Percentiles rank a stretch among this genome's conserved stretches.
phyloP scores from a whole-genome alignment of 2,113 vertebrate genomes.

The Oncorhynchus keta region DNA sequence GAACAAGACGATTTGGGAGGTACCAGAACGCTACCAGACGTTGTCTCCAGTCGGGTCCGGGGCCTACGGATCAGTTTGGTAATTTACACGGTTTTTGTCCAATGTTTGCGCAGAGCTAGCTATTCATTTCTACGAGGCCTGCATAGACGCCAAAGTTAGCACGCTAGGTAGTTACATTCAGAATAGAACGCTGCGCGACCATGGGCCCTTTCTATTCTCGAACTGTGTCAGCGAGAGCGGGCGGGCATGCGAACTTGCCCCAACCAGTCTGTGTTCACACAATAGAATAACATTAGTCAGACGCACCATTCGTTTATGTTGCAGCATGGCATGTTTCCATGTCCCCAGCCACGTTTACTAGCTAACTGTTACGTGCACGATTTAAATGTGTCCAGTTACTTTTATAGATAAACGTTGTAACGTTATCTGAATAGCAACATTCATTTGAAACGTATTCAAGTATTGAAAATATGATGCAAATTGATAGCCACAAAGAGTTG shows the following conservation, averaged over 20 bases:
- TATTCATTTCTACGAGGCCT: slow-evolving; percentile 70
- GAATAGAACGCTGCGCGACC: no score
- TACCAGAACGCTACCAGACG: slow-evolving; percentile 88
- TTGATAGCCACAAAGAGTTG: no score
- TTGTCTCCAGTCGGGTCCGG: slow-evolving; percentile 93
- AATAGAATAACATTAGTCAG: not conserved
- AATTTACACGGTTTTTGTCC: slow-evolving; percentile 41
- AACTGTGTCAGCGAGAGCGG: not conserved
- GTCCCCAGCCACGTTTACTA: not conserved
- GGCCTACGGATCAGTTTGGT: slow-evolving; percentile 97
- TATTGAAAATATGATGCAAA: no score
- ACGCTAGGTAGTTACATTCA: slow-evolving; percentile 6
- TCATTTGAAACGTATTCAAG: no score
- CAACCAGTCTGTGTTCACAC: not conserved
- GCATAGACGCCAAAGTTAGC: slow-evolving; percentile 56
- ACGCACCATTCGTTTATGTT: not conserved
- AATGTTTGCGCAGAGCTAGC: slow-evolving; percentile 8
- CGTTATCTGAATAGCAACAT: no score
- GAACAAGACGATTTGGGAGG: slow-evolving; percentile 98
- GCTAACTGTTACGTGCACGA: no score
- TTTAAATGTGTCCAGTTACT: no score
- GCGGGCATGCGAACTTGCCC: not conserved
- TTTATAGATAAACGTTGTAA: no score
- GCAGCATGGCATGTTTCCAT: not conserved
- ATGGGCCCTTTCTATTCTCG: not conserved